Evolutionary conservation across 1,140 invertebrate genomes (phyloP), one percentile per base, ranked within the genome.

Genomic region (Phenacoccus solenopsis): DNA sequence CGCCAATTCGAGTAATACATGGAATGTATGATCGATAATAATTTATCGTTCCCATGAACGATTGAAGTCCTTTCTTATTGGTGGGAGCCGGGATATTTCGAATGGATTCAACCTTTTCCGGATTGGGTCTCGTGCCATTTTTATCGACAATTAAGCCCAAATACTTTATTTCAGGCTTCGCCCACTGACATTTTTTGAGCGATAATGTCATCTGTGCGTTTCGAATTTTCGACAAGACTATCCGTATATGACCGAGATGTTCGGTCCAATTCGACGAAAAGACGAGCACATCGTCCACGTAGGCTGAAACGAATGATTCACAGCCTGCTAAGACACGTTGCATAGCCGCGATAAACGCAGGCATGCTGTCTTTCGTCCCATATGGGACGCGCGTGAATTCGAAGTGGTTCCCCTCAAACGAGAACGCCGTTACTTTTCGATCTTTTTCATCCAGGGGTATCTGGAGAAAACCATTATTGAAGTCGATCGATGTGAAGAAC

Each of bases 121-220:
- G 75, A 71, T 81, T 78, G 5, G 77, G 74, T 70, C 73, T 74
- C 0, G 80, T 73, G 13, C 78, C 79, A 12, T 77, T 35, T 69
- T 67, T 67, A 57, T 74, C 72, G 61, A 78, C 73, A 61, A 75
- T 69, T 56, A 75, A 72, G 2, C 79, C 80, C 38, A 81, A 71
- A 74, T 77, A 81, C 28, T 74, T 76, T 9, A 81, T 73, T 68
- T 75, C 70, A 32, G 71, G 70, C 61, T 73, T 64, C 68, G 70
- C 70, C 73, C 78, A 77, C 64, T 76, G 73, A 73, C 78, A 76
- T 75, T 82, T 82, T 10, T 75, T 74, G 32, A 71, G 72, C 74
- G 80, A 79, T 59, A 81, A 74, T 69, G 75, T 77, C n/a, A 81
- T 72, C 70, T 77, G 75, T 71, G 75, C 73, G 64, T 76, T 35